Conservation (phyloP, 1,140 invertebrate genomes). For the Leptopilina clavipes region DNA sequence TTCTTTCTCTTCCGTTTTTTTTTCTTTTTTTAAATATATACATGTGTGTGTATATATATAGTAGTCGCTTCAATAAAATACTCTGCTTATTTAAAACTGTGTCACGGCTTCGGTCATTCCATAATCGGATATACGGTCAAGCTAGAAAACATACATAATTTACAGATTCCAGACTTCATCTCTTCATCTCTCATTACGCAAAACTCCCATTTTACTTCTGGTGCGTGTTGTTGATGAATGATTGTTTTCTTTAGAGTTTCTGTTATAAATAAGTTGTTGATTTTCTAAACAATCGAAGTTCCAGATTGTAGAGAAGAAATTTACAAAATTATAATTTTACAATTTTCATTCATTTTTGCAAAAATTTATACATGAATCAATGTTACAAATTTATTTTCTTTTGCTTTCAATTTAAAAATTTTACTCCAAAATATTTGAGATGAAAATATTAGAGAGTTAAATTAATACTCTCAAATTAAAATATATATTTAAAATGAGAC, state of each 20-base stretch:
- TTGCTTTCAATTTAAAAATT: too few species aligned
- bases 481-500: too few species aligned
- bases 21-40: neutral
- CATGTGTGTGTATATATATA: too few species aligned
- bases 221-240: neutral
- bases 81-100: constrained; percentile 20
- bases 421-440: too few species aligned
- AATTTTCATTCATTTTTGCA: neutral
- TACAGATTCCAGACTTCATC: constrained; percentile 28
- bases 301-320: neutral
- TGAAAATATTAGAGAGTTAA: too few species aligned
- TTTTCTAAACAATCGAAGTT: neutral
- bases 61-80: neutral
- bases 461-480: too few species aligned
- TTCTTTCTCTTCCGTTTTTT: neutral
- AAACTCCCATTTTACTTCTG: neutral
- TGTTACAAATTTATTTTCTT: too few species aligned
- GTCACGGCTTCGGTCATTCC: constrained; percentile 31
- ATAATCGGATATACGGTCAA: constrained; percentile 33
- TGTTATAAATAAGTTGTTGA: neutral
- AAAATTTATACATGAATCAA: neutral
- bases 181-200: neutral
- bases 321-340: neutral
- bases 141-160: constrained; percentile 29
- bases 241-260: neutral